Percentiles rank a stretch among this genome's conserved stretches.
Conservation (phyloP, 1,140 invertebrate genomes). For the Vollenhovia emeryi region DNA sequence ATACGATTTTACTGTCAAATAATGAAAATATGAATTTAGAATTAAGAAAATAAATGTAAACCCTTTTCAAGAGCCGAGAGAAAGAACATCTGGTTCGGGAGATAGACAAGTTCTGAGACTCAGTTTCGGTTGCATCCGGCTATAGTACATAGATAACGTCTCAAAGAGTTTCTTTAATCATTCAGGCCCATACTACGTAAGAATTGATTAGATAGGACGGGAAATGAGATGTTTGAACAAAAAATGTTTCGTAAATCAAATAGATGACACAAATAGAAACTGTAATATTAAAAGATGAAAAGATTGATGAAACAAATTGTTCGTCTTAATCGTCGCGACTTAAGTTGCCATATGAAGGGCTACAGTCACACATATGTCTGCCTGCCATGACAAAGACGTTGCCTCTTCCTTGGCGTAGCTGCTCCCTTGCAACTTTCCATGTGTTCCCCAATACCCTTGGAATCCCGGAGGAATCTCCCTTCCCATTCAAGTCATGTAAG, state of each 20-base stretch:
- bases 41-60: neutral
- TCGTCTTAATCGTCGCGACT: neutral
- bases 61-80: neutral
- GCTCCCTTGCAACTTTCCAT: slow-evolving; percentile 44
- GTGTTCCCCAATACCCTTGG: slow-evolving; percentile 58
- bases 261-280: neutral
- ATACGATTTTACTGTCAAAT: neutral
- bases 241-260: neutral
- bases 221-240: neutral
- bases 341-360: neutral
- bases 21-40: neutral
- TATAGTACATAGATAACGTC: neutral
- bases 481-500: slow-evolving; percentile 60
- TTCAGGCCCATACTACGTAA: neutral
- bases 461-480: slow-evolving; percentile 59
- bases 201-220: neutral
- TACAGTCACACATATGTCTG: neutral
- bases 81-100: neutral
- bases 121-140: neutral
- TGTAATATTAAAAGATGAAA: neutral
- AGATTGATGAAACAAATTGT: neutral
- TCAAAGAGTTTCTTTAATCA: slow-evolving; percentile 28
- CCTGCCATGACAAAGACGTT: neutral
- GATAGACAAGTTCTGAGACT: neutral
- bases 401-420: neutral